Conservation (phyloP, 2,113 vertebrate genomes). For the Leucosticte australis region DNA sequence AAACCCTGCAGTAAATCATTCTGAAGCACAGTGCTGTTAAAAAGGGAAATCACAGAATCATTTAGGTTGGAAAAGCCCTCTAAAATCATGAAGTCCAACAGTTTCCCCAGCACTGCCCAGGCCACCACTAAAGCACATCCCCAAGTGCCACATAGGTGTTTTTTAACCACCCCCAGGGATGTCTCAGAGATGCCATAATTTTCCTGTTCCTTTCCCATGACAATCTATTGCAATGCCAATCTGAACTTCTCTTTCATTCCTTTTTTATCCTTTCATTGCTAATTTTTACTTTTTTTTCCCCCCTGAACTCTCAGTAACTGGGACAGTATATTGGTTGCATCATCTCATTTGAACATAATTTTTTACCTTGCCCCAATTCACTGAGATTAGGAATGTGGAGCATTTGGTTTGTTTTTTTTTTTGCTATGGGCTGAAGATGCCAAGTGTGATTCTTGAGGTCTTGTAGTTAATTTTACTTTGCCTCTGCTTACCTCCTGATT, state of each 20-base stretch:
- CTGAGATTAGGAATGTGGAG: not conserved
- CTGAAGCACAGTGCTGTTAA: conserved; percentile 20
- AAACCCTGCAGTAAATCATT: conserved; percentile 49
- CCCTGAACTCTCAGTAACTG: not conserved
- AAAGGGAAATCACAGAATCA: not conserved
- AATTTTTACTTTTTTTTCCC: not conserved
- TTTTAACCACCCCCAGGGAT: not conserved
- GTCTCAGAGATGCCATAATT: not conserved
- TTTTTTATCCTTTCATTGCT: not conserved
- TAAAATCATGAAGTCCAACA: not conserved
- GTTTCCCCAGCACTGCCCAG: not conserved
- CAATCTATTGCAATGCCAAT: not conserved
- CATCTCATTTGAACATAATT: not conserved
- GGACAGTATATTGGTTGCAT: not conserved
- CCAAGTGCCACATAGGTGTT: not conserved
- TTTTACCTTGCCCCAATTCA: not conserved
- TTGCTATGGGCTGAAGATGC: not conserved
- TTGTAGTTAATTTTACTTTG: not conserved
- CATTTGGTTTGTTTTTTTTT: not conserved
- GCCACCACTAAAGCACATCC: not conserved
- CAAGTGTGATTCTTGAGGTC: not conserved
- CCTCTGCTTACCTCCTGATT: not conserved
- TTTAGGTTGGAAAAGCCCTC: not conserved
- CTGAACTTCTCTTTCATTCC: not conserved
- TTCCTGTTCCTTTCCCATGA: not conserved